phyloP scores from a whole-genome alignment of 2,113 vertebrate species.

The Tichodroma muraria region DNA sequence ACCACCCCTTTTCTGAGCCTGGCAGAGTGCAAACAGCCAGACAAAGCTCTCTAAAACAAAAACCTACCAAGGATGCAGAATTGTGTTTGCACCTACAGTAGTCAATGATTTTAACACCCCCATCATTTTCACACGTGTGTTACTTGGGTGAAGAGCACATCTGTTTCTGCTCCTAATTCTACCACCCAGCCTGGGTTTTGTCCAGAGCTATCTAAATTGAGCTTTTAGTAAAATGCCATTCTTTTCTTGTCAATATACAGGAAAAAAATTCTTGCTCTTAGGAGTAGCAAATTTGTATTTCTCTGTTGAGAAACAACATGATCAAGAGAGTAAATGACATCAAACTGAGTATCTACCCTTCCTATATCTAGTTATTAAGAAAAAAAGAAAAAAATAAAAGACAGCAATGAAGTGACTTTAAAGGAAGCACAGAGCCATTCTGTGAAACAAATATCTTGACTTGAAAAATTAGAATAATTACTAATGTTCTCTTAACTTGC shows the following conservation, averaged over 20 bases:
- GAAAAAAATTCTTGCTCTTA: background rate
- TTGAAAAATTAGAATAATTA: background rate
- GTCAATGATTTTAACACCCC: background rate
- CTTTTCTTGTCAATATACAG: background rate
- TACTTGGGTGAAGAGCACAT: background rate
- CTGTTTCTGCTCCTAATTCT: background rate
- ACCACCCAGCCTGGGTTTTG: background rate
- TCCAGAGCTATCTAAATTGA: background rate
- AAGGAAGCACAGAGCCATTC: background rate
- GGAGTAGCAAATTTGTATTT: background rate
- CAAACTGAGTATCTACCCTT: background rate
- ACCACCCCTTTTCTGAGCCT: background rate
- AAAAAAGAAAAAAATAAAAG: background rate
- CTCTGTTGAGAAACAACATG: background rate
- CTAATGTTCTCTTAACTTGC: background rate
- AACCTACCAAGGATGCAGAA: background rate
- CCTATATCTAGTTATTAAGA: background rate
- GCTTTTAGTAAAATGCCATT: background rate
- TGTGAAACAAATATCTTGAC: background rate
- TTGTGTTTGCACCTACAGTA: background rate
- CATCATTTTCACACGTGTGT: background rate
- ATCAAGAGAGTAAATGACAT: background rate
- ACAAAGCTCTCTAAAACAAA: background rate
- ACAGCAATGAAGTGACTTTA: background rate
- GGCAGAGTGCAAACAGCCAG: background rate